Base-by-base conservation (phyloP, 2,888 invertebrate genomes). In the Erebia ligea region DNA sequence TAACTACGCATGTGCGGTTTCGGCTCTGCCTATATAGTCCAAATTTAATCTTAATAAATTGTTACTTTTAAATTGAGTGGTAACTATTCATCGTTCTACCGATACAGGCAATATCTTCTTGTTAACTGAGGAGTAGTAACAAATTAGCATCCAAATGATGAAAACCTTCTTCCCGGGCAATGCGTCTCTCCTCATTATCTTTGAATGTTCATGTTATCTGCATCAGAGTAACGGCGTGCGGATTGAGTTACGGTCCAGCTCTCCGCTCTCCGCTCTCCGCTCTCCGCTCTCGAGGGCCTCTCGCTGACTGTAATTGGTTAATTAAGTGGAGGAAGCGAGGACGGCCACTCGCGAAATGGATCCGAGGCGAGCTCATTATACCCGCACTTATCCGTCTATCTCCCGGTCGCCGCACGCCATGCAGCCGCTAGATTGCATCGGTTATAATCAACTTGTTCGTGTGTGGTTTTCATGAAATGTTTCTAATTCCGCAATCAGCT, bases 241-340 rank as follows among this genome's bases (percentile, higher is more conserved):
- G 62, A 62, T 48, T 21, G 62, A 62, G 48, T 62, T 62, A 62
- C 61, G 61, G 45, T 65, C 52, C 54, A 10, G 1, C 52, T 52
- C 17, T 61, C 68, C 64, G 52, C 68, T 63, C 63, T 50, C 63
- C 45, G 54, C 25, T 21, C 25, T 34, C 59, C 17, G 2, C 61
- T 11, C n/a, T n/a, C n/a, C 34, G 6, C 34, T 34, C 61, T 42
- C 42, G 40, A n/a, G 61, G 42, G 61, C 61, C 61, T 19, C 61
- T 70, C 50, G 61, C 61, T 42, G 65, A 45, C 67, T 65, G 70
- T 70, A 73, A 70, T 70, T 73, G 70, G 73, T 73, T 70, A 73
- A 73, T 73, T 73, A 73, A 70, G 61, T 68, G 56, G 56, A 72
- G 72, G 72, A 72, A 72, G 72, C 70, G 72, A 59, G 42, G 65